A percentile compares a stretch with the other conserved stretches of the same genome.
These are phyloP conservation scores for Yponomeuta plumbellus DNA, from an alignment of 2,888 invertebrate species.

Conservation along the genomic window DNA sequence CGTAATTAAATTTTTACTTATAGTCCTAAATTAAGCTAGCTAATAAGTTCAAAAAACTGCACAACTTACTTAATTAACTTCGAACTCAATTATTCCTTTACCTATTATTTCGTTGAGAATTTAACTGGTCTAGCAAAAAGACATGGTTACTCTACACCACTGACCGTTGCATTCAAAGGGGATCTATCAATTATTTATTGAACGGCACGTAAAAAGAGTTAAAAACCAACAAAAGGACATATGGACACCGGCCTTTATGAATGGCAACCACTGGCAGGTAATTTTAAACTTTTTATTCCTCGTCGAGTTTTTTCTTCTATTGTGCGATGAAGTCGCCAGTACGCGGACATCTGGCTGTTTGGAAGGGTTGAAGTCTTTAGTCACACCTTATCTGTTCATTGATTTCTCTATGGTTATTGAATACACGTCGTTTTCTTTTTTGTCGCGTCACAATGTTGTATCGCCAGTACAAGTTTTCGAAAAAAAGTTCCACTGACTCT, in stretches of 20 bases:
- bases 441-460: not conserved
- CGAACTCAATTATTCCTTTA: no score
- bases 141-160: conserved; percentile 28
- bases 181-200: conserved; percentile 41
- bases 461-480: no score
- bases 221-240: conserved; percentile 43
- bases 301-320: conserved; percentile 3
- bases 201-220: conserved; percentile 23
- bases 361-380: conserved; percentile 28
- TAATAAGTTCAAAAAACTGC: no score
- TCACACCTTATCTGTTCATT: conserved; percentile 46
- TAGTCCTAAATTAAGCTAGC: no score
- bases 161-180: conserved; percentile 36
- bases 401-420: conserved; percentile 30
- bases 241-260: conserved; percentile 38
- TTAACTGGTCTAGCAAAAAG: not conserved
- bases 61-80: no score
- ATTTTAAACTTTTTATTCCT: conserved; percentile 11
- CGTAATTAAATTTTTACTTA: no score
- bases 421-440: not conserved
- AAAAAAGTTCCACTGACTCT: no score
- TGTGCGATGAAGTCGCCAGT: not conserved
- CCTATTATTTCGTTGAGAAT: not conserved
- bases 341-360: conserved; percentile 4
- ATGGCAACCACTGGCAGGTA: conserved; percentile 3